Conservation (phyloP, 2,888 invertebrate genomes). For the Amphiduros pacificus region DNA sequence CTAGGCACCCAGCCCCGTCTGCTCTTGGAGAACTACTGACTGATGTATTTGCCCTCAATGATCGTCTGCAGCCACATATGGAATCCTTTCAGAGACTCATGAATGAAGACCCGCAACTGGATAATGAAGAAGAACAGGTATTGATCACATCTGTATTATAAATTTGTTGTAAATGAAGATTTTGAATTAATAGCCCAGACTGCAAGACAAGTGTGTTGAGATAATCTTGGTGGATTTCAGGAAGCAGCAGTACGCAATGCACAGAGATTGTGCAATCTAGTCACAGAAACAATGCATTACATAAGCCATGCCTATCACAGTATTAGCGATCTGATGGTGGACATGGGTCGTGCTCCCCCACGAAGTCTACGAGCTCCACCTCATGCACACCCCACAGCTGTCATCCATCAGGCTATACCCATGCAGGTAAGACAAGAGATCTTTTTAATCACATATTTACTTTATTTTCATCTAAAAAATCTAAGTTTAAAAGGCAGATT, state of each 20-base stretch:
- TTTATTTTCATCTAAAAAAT: too few relatives aligned
- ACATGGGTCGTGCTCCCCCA: conserved; percentile 71
- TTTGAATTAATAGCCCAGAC: background rate
- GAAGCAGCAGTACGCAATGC: conserved; percentile 23
- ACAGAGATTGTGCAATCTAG: conserved; percentile 73
- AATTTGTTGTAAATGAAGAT: too few relatives aligned
- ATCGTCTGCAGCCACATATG: conserved; percentile 70
- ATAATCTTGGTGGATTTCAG: background rate
- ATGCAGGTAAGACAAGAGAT: conserved; percentile 70
- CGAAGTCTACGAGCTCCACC: conserved; percentile 64
- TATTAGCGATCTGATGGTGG: conserved; percentile 81
- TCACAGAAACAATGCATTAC: conserved; percentile 80
- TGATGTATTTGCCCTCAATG: conserved; percentile 64
- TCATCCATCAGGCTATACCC: conserved; percentile 70
- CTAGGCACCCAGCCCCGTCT: conserved; percentile 59
- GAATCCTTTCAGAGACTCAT: conserved; percentile 62
- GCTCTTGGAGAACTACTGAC: conserved; percentile 67
- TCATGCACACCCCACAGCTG: conserved; percentile 55
- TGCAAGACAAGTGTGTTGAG: background rate
- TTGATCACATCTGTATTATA: too few relatives aligned
- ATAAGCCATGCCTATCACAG: conserved; percentile 87
- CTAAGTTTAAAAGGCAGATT: too few relatives aligned
- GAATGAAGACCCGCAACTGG: conserved; percentile 7
- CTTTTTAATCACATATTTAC: too few relatives aligned
- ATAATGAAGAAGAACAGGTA: too few relatives aligned